Conservation (phyloP, 2,888 invertebrate genomes). For the Drosophila macrospina region DNA sequence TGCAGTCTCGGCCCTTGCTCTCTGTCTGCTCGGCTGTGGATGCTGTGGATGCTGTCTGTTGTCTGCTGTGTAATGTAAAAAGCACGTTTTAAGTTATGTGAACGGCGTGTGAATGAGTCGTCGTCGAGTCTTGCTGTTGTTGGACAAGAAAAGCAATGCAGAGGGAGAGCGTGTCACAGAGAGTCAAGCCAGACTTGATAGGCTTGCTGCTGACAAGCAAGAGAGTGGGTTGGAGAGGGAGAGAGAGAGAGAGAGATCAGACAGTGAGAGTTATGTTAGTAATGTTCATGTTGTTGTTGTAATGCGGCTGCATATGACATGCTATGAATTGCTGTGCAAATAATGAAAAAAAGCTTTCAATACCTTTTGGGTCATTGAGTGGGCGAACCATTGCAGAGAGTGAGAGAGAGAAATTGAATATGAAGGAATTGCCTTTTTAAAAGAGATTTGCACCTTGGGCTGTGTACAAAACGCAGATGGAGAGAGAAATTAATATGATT, state of each 20-base stretch:
- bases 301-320: constrained; percentile 46
- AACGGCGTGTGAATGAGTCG: constrained; percentile 74
- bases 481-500: too few species aligned
- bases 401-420: background rate
- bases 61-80: constrained; percentile 62
- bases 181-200: constrained; percentile 36
- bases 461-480: too few species aligned
- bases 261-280: constrained; percentile 35
- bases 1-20: constrained; percentile 45
- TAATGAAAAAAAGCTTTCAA: constrained; percentile 31
- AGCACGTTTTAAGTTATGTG: constrained; percentile 78
- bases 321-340: constrained; percentile 45
- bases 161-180: constrained; percentile 9
- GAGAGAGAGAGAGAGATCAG: constrained; percentile 28
- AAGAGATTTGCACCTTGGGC: background rate
- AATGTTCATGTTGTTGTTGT: constrained; percentile 36
- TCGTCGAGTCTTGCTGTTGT: constrained; percentile 9
- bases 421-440: background rate
- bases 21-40: constrained; percentile 18
- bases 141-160: constrained; percentile 5
- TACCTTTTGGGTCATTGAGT: constrained; percentile 21
- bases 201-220: constrained; percentile 17
- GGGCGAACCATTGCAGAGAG: constrained; percentile 21
- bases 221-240: constrained; percentile 1
- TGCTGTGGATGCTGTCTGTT: constrained; percentile 19